Conservation (phyloP, 1,140 invertebrate genomes). For the Leptopilina clavipes region DNA sequence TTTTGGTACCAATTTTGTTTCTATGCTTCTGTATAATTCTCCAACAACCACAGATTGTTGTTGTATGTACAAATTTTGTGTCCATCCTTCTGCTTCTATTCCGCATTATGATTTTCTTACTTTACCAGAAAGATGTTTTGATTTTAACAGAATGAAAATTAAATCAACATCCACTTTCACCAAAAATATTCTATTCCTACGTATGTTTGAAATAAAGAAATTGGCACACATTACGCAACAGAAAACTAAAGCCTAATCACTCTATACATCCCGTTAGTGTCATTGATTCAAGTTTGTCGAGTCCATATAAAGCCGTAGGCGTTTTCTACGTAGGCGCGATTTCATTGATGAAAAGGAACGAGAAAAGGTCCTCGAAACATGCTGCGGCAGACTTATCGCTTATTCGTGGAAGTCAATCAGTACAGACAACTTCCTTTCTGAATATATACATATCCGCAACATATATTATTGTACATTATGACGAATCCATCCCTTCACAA, state of each 20-base stretch:
- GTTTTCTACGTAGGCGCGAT: constrained; percentile 2
- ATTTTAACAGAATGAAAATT: too few species aligned
- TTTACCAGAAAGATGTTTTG: too few species aligned
- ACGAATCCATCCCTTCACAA: background rate
- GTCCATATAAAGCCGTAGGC: constrained; percentile 6
- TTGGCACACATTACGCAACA: background rate
- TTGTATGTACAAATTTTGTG: too few species aligned
- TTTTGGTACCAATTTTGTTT: too few species aligned
- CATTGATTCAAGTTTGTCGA: constrained; percentile 19
- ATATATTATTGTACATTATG: background rate
- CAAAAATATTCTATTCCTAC: background rate
- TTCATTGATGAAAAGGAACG: constrained; percentile 16
- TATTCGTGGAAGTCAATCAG: background rate
- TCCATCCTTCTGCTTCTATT: too few species aligned
- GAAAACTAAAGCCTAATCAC: background rate
- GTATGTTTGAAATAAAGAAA: background rate
- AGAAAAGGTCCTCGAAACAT: constrained; percentile 15
- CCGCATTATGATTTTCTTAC: too few species aligned
- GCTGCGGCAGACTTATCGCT: constrained; percentile 10
- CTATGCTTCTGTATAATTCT: too few species aligned
- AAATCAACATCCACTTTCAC: too few species aligned
- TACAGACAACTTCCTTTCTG: background rate
- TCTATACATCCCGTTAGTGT: constrained; percentile 5
- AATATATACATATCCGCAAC: background rate
- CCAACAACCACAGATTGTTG: too few species aligned